Percentiles rank a stretch among this genome's conserved stretches.
Conservation (phyloP, 2,113 vertebrate species). For the Sclerurus mexicanus region DNA sequence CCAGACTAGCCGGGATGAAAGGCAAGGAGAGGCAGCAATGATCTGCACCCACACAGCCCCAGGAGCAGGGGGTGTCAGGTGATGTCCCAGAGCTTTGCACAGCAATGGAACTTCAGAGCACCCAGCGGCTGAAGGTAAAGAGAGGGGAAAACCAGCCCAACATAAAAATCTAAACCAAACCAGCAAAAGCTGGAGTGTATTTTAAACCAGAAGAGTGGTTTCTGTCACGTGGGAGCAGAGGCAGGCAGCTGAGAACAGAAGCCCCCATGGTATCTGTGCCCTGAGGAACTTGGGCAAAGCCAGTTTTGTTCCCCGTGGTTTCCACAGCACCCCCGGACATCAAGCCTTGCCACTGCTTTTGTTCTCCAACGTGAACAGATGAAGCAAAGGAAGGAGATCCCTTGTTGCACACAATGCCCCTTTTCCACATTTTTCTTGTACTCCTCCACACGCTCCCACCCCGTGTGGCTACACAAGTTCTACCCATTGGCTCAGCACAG, state of each 20-base stretch:
- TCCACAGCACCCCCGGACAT: neutral
- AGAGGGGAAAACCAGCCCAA: fast-evolving
- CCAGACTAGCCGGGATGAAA: constrained; percentile 31
- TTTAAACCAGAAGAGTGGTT: neutral
- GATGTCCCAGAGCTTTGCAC: neutral
- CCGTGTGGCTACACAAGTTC: neutral
- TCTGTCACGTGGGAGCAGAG: neutral
- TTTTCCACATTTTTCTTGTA: neutral
- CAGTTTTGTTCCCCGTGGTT: fast-evolving
- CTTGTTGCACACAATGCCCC: neutral
- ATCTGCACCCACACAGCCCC: constrained; percentile 22
- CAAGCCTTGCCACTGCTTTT: neutral
- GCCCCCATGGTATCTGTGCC: neutral
- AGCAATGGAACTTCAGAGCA: neutral
- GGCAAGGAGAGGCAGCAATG: neutral
- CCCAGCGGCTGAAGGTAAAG: neutral
- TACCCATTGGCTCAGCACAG: neutral
- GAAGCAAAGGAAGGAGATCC: neutral
- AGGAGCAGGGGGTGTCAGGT: neutral
- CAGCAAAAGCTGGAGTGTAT: fast-evolving
- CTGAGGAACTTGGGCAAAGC: fast-evolving
- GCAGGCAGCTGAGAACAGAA: neutral
- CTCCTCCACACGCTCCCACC: neutral
- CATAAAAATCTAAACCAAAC: neutral
- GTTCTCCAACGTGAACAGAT: fast-evolving